A percentile compares a stretch with the other conserved stretches of the same genome.
These are phyloP conservation scores for Cosmia pyralina DNA, from an alignment of 2,888 invertebrate genomes.

Conservation along the genomic window DNA sequence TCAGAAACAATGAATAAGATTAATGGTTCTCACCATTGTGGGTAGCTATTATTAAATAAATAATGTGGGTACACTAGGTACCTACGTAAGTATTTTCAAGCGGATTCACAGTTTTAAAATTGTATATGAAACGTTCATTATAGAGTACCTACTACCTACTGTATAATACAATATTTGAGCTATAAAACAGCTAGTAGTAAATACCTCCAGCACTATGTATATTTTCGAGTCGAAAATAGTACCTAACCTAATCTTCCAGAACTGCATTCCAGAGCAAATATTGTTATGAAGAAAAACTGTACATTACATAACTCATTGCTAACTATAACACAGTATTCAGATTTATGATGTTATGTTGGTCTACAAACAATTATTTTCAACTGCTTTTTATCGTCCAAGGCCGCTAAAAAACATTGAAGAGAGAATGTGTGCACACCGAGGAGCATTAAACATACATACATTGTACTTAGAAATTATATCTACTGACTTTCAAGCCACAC, in stretches of 20 bases:
- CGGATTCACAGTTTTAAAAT: background rate
- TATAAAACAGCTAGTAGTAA: background rate
- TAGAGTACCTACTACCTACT: too few species aligned
- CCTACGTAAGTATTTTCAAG: background rate
- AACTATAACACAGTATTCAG: constrained; percentile 22
- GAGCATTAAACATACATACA: constrained; percentile 10
- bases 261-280: constrained; percentile 29
- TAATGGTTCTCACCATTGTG: background rate
- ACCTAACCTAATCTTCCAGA: background rate
- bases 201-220: background rate
- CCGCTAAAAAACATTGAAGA: constrained; percentile 3
- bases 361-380: constrained; percentile 37
- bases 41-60: background rate
- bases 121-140: background rate
- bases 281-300: constrained; percentile 34
- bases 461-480: background rate
- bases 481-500: constrained; percentile 29
- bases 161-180: background rate
- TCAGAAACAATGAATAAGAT: background rate
- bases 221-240: constrained; percentile 7
- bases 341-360: constrained; percentile 35
- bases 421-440: constrained; percentile 5
- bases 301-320: constrained; percentile 28
- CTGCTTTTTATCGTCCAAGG: constrained; percentile 35
- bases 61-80: too few species aligned